These are phyloP conservation scores for Amorpha juglandis DNA, from an alignment of 2,888 invertebrate genomes.

Conservation along the genomic window DNA sequence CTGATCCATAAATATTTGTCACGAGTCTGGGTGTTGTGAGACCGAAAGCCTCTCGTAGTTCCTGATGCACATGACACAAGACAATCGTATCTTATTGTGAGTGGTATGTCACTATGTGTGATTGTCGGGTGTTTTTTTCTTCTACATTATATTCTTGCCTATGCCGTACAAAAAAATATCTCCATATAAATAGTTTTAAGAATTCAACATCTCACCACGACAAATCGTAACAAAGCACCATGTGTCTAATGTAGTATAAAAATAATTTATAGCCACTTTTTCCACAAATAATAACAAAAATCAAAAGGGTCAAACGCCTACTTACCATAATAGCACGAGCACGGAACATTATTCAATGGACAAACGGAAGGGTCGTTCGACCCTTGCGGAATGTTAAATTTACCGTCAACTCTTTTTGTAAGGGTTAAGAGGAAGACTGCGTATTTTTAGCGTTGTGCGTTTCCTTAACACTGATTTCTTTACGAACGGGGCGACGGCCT, in stretches of 20 bases:
- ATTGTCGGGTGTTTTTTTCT: no score
- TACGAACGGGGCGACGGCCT: constrained; percentile 54
- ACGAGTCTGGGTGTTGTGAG: no score
- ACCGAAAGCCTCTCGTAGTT: no score
- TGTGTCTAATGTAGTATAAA: constrained; percentile 71
- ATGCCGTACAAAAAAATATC: background rate
- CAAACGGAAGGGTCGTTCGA: constrained; percentile 61
- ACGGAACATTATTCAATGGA: constrained; percentile 64
- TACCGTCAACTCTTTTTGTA: constrained; percentile 68
- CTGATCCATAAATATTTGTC: no score
- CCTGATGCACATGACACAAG: no score
- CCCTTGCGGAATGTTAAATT: constrained; percentile 63
- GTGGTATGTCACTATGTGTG: no score
- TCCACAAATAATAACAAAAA: constrained; percentile 70
- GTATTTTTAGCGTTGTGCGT: constrained; percentile 74
- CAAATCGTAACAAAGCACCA: constrained; percentile 8
- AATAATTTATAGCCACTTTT: constrained; percentile 73
- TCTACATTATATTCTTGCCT: no score
- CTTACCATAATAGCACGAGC: constrained; percentile 68
- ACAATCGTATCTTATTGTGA: no score
- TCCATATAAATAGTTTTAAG: no score
- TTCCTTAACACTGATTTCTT: constrained; percentile 76
- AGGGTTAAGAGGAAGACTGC: constrained; percentile 74
- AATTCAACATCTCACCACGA: no score
- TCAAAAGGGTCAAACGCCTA: constrained; percentile 70